phyloP scores from a whole-genome alignment of 2,888 invertebrate genomes.

The Drosophila borborema region DNA sequence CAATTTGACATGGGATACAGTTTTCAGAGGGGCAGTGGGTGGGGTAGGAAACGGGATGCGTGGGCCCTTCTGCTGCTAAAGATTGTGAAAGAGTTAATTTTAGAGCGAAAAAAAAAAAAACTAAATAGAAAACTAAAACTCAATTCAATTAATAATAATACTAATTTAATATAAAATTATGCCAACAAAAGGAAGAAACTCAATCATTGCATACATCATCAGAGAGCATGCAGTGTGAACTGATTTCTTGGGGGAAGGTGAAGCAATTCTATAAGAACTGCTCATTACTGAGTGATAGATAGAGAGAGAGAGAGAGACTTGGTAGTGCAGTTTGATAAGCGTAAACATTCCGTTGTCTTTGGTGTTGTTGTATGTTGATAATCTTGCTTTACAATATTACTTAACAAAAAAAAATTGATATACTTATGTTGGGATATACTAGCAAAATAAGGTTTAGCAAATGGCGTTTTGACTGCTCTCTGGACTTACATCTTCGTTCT shows the following conservation, averaged over 20 bases:
- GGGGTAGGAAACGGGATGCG: slow-evolving; percentile 4
- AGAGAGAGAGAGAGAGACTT: slow-evolving; percentile 20
- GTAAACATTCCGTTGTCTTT: slow-evolving; percentile 41
- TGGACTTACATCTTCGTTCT: slow-evolving; percentile 94
- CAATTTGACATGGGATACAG: slow-evolving; percentile 38
- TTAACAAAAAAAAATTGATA: slow-evolving; percentile 10
- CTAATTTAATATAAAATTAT: slow-evolving; percentile 16
- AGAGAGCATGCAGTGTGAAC: slow-evolving; percentile 36
- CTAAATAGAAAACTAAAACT: slow-evolving; percentile 1
- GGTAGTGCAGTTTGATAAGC: slow-evolving; percentile 46
- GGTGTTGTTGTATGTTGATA: slow-evolving; percentile 12
- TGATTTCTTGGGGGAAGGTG: not conserved
- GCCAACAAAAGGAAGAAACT: slow-evolving; percentile 19
- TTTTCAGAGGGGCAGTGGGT: slow-evolving; percentile 3
- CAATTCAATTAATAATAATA: slow-evolving; percentile 20
- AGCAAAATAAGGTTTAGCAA: slow-evolving; percentile 37
- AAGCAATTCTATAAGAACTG: slow-evolving; percentile 13
- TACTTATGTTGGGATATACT: slow-evolving; percentile 24
- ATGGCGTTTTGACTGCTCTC: slow-evolving; percentile 39
- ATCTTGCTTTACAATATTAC: slow-evolving; percentile 34
- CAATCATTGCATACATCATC: slow-evolving; percentile 34
- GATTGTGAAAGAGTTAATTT: slow-evolving; percentile 21
- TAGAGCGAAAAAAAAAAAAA: not conserved
- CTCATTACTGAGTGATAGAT: not conserved
- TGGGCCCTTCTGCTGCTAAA: slow-evolving; percentile 28